Evolutionary conservation across 2,888 invertebrate genomes (phyloP).

Genomic region (Dione juno): DNA sequence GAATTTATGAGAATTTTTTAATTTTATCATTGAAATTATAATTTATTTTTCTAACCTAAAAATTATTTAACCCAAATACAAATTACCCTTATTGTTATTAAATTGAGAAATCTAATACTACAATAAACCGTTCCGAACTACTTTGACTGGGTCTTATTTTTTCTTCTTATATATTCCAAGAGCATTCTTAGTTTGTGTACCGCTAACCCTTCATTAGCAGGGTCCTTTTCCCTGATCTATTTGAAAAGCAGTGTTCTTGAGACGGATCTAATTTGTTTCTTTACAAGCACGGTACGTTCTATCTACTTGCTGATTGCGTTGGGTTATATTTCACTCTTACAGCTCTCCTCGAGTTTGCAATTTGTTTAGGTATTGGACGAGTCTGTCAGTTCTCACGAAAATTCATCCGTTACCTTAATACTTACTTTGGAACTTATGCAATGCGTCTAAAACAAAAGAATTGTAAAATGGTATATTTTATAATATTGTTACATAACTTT

Average conservation of each 20-base stretch:
- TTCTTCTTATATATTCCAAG: constrained; percentile 45
- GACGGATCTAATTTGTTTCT: constrained; percentile 80
- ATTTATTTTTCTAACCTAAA: not conserved
- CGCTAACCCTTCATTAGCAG: constrained; percentile 74
- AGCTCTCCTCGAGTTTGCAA: constrained; percentile 58
- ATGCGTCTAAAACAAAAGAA: no score
- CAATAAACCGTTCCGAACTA: constrained; percentile 2
- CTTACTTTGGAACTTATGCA: constrained; percentile 11
- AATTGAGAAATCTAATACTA: not conserved
- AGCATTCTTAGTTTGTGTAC: constrained; percentile 44
- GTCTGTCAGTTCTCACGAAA: constrained; percentile 44
- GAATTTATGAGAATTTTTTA: no score
- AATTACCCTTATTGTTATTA: no score
- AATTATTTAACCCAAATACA: not conserved
- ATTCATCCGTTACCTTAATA: constrained; percentile 39
- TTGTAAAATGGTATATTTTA: not conserved
- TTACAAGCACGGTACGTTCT: constrained; percentile 71
- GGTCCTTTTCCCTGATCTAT: constrained; percentile 65
- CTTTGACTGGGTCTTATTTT: not conserved
- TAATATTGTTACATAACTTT: not conserved
- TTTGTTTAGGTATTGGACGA: constrained; percentile 57
- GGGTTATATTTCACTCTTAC: constrained; percentile 62
- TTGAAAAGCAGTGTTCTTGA: constrained; percentile 73
- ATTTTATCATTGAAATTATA: not conserved
- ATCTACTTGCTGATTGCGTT: constrained; percentile 66